Percentiles rank a stretch among this genome's conserved stretches.
phyloP scores from a whole-genome alignment of 2,888 invertebrate genomes.

The Eilema depressum region DNA sequence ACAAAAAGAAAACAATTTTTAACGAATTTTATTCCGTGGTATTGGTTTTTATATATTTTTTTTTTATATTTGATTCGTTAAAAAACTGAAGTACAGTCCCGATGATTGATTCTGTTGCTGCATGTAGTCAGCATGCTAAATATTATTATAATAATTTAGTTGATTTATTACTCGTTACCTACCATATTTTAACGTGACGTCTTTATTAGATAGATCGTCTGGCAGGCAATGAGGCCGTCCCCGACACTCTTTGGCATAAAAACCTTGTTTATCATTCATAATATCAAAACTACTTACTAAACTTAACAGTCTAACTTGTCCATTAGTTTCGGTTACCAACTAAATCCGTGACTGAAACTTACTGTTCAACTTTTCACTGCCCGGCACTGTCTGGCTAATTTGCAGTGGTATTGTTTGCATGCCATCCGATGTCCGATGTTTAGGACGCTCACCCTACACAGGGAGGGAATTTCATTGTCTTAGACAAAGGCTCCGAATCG shows the following conservation, averaged over 20 bases:
- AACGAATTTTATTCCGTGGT: too few relatives aligned
- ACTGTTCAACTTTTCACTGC: slow-evolving; percentile 10
- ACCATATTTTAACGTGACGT: too few relatives aligned
- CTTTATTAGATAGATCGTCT: too few relatives aligned
- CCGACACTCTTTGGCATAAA: background rate
- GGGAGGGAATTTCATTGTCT: slow-evolving; percentile 38
- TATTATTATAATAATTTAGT: too few relatives aligned
- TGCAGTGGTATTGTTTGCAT: slow-evolving; percentile 42
- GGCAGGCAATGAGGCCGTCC: background rate
- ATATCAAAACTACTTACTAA: background rate
- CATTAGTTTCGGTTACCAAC: background rate
- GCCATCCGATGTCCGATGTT: slow-evolving; percentile 44
- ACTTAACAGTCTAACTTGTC: background rate
- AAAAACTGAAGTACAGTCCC: too few relatives aligned
- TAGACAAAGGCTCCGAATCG: slow-evolving; percentile 31
- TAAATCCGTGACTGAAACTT: slow-evolving; percentile 10
- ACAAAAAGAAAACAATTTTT: background rate
- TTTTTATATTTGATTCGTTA: too few relatives aligned
- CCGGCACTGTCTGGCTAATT: slow-evolving; percentile 19
- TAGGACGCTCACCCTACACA: slow-evolving; percentile 24
- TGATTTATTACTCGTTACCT: too few relatives aligned
- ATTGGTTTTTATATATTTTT: too few relatives aligned
- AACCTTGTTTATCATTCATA: background rate
- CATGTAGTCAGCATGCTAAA: too few relatives aligned
- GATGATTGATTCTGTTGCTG: too few relatives aligned